Conservation (phyloP, 2,888 invertebrate species). For the Onthophagus sagittarius region DNA sequence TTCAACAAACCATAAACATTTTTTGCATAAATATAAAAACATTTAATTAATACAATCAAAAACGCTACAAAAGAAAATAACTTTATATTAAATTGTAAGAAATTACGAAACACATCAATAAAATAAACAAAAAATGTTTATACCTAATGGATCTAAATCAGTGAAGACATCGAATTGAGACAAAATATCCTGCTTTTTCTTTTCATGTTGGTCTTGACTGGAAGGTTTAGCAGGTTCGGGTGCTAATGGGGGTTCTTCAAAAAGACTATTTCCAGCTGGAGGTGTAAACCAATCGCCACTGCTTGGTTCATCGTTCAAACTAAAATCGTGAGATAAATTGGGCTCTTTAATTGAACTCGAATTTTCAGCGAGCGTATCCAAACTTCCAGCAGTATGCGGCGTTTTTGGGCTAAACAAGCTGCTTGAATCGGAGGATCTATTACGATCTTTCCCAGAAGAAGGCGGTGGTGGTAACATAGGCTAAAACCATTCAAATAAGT, state of each 20-base stretch:
- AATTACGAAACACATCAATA: conserved; percentile 20
- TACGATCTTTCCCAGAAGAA: conserved; percentile 37
- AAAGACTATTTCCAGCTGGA: conserved; percentile 40
- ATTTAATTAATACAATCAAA: background rate
- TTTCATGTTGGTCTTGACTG: conserved; percentile 44
- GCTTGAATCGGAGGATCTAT: conserved; percentile 40
- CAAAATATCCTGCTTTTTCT: conserved; percentile 45
- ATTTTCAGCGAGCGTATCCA: conserved; percentile 26
- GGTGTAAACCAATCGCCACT: conserved; percentile 48
- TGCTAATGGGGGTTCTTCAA: conserved; percentile 38
- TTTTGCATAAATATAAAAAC: too few relatives aligned
- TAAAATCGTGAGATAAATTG: conserved; percentile 38
- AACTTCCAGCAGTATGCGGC: conserved; percentile 39
- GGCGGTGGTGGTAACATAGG: conserved; percentile 43
- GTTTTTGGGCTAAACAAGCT: conserved; percentile 47
- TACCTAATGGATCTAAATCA: conserved; percentile 89
- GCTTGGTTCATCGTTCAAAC: conserved; percentile 37
- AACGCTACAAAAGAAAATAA: background rate
- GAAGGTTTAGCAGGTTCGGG: conserved; percentile 30
- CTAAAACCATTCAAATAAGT: conserved; percentile 14
- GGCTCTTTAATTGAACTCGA: conserved; percentile 35
- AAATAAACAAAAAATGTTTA: conserved; percentile 39
- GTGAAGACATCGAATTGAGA: conserved; percentile 80
- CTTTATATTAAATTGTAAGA: background rate
- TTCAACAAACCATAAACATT: too few relatives aligned